phyloP scores from a whole-genome alignment of 2,888 invertebrate species.

The Agrilus mali region DNA sequence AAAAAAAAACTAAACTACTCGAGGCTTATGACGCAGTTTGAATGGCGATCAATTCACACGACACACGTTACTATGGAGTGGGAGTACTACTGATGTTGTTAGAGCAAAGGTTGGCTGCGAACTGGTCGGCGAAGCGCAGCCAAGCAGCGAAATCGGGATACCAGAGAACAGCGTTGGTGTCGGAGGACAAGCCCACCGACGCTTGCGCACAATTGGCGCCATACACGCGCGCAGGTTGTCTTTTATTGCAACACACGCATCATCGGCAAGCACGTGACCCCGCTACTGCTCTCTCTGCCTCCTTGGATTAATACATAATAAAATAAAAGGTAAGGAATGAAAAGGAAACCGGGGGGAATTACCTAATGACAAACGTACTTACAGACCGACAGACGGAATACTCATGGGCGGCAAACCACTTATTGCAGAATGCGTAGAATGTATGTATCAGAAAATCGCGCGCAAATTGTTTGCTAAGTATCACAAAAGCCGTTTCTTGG shows the following conservation, averaged over 20 bases:
- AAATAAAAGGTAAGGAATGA: too few species aligned
- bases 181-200: conserved; percentile 27
- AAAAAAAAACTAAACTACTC: too few species aligned
- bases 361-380: too few species aligned
- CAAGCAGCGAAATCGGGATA: conserved; percentile 18
- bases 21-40: conserved; percentile 15
- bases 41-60: conserved; percentile 2
- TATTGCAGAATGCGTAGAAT: too few species aligned
- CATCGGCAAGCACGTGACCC: conserved; percentile 22
- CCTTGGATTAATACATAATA: too few species aligned
- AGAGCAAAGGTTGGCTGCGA: neutral
- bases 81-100: neutral
- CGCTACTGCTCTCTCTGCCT: neutral
- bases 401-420: too few species aligned
- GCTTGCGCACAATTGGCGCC: conserved; percentile 29
- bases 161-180: conserved; percentile 15
- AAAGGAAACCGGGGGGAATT: too few species aligned
- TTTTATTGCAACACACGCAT: conserved; percentile 29
- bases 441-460: too few species aligned
- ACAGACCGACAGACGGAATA: too few species aligned
- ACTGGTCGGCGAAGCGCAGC: conserved; percentile 5
- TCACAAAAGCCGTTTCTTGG: too few species aligned
- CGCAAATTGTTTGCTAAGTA: too few species aligned
- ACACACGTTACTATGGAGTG: neutral
- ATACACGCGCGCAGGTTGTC: conserved; percentile 30